Evolutionary conservation across 2,797 vertebrate species (phyloP).

Genomic region (Coregonus ussuriensis): DNA sequence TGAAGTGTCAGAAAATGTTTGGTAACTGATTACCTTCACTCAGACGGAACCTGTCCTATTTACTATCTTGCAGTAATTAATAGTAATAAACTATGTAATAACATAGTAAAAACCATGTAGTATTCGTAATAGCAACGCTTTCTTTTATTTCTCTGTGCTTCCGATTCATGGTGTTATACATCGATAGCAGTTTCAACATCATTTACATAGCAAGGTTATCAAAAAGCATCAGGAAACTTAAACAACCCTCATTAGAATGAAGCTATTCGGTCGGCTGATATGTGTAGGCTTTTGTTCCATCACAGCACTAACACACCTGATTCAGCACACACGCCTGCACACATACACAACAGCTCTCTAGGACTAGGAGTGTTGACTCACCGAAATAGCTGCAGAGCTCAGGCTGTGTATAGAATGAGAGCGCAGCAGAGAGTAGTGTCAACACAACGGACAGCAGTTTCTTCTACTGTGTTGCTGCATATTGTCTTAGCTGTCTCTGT

Average conservation of each 20-base stretch:
- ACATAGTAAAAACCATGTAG: too few species aligned
- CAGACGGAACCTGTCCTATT: too few species aligned
- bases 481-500: neutral
- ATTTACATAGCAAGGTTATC: neutral
- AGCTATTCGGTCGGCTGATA: too few species aligned
- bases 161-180: neutral
- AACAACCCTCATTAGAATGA: neutral
- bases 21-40: too few species aligned
- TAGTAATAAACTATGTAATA: too few species aligned
- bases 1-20: too few species aligned
- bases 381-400: neutral
- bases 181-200: neutral
- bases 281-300: too few species aligned
- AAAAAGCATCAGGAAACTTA: neutral
- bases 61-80: too few species aligned
- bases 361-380: neutral
- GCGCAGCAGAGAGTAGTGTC: neutral
- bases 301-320: too few species aligned
- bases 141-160: neutral
- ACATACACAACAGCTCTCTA: neutral
- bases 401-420: neutral
- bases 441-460: neutral
- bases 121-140: too few species aligned
- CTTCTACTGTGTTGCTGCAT: neutral
- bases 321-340: too few species aligned